Conservation (phyloP, 2,113 vertebrate species). For the Phocoena sinus region DNA sequence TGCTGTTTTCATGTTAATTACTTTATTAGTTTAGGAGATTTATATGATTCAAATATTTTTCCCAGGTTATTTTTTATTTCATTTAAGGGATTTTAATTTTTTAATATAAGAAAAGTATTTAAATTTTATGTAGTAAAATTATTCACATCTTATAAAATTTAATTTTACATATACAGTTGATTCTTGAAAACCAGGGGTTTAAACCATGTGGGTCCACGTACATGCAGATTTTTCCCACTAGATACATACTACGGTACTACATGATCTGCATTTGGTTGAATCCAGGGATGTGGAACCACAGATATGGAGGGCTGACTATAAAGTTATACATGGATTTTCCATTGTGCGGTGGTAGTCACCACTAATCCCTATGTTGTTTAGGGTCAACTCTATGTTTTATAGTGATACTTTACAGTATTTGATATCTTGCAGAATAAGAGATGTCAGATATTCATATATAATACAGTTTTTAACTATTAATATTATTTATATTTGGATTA, state of each 20-base stretch:
- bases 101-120: background rate
- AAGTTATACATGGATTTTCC: too few relatives aligned
- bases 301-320: too few relatives aligned
- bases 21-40: background rate
- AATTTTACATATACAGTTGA: background rate
- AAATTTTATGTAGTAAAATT: background rate
- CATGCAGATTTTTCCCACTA: background rate
- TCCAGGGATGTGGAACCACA: too few relatives aligned
- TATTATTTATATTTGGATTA: background rate
- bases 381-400: background rate
- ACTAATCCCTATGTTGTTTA: too few relatives aligned
- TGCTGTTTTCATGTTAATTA: background rate
- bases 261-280: too few relatives aligned
- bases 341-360: too few relatives aligned
- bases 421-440: background rate
- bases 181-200: background rate
- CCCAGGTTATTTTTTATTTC: background rate
- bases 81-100: background rate
- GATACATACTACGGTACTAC: too few relatives aligned
- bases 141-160: background rate
- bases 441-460: background rate
- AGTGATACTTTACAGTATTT: background rate
- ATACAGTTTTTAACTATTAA: background rate
- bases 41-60: background rate
- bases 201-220: background rate